A percentile compares a stretch with the other conserved stretches of the same genome.
Evolutionary conservation across 1,140 invertebrate genomes (phyloP).

Genomic region (Xylocopa sonorina): DNA sequence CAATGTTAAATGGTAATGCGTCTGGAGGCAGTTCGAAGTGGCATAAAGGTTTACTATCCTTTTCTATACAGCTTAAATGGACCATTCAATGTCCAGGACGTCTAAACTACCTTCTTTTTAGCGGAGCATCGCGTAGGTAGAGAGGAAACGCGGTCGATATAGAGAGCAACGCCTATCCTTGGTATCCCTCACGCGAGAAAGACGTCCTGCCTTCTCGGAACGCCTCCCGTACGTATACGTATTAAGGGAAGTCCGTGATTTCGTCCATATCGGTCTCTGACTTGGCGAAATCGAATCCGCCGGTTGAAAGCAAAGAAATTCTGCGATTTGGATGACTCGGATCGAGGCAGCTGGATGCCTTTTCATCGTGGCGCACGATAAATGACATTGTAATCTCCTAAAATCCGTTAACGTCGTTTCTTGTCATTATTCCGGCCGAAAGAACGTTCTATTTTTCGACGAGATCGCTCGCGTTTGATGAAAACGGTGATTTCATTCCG

Average conservation of each 20-base stretch:
- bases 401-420: background rate
- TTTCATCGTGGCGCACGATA: background rate
- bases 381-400: background rate
- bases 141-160: conserved; percentile 26
- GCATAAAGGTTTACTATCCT: conserved; percentile 46
- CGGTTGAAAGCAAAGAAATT: conserved; percentile 5
- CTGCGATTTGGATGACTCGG: background rate
- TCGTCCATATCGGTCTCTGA: background rate
- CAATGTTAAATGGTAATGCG: background rate
- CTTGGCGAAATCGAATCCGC: background rate
- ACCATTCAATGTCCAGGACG: conserved; percentile 31
- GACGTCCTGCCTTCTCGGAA: background rate
- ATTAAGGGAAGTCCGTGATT: conserved; percentile 18
- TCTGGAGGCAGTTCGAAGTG: background rate
- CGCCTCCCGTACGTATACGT: background rate
- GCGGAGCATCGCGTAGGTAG: background rate
- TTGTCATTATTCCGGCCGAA: background rate
- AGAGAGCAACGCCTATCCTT: background rate
- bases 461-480: background rate
- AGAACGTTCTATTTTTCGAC: background rate
- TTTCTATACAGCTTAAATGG: conserved; percentile 45
- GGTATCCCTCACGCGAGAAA: conserved; percentile 2
- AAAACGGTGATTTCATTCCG: no score
- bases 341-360: background rate
- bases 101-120: conserved; percentile 39